These are phyloP conservation scores for Aelia acuminata DNA, from an alignment of 2,888 invertebrate genomes.

Conservation along the genomic window DNA sequence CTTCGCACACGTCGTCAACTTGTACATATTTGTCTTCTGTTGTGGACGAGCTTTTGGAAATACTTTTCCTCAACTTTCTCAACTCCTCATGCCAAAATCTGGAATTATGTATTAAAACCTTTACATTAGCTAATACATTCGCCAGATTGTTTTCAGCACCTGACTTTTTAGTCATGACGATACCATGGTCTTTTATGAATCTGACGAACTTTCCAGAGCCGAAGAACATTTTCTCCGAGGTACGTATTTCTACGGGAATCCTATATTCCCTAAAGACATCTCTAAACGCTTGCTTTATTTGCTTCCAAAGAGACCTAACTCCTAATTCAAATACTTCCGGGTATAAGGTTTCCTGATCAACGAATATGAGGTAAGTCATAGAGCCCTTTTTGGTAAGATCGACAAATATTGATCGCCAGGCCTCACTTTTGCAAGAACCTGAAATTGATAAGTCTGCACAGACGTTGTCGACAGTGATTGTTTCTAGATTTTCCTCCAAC, in stretches of 20 bases:
- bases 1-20: not conserved
- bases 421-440: not conserved
- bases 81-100: constrained; percentile 42
- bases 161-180: not conserved
- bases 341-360: not conserved
- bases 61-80: not conserved
- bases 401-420: constrained; percentile 3
- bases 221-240: not conserved
- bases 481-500: not conserved
- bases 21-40: constrained; percentile 27
- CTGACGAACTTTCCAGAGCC: not conserved
- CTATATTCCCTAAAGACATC: constrained; percentile 15
- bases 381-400: constrained; percentile 13
- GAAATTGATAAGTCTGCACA: not conserved
- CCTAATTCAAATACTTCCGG: constrained; percentile 26
- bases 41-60: not conserved
- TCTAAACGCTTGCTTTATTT: not conserved
- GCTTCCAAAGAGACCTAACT: not conserved
- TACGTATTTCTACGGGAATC: not conserved
- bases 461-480: not conserved
- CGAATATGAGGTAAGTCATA: not conserved
- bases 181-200: constrained; percentile 20
- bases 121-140: not conserved
- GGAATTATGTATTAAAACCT: not conserved
- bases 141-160: not conserved